Base-by-base conservation (phyloP, 2,888 invertebrate genomes). In the Proisotoma minuta region DNA sequence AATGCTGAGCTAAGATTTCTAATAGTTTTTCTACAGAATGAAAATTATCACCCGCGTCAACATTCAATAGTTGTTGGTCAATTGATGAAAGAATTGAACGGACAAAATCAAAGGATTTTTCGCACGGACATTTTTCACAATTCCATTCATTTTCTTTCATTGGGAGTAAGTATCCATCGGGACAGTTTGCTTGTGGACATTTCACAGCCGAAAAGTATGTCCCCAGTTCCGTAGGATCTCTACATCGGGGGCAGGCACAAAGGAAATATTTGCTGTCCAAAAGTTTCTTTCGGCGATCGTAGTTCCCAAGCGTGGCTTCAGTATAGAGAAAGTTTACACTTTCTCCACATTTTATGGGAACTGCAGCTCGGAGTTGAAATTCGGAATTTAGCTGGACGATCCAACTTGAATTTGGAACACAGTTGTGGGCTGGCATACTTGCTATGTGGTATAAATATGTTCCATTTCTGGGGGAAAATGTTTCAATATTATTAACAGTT, bases 341-440 rank as follows among this genome's bases (percentile, higher is more conserved):
- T 60, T 85, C 82, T 1, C 84, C 85, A 39, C 78, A 76, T 3
- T 74, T 74, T 66, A 88, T 84, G 23, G 77, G 74, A 0, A 82
- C 78, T 0, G 86, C 82, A 1, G 87, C 85, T 15, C 87, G 78
- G 39, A 88, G 79, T 34, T 83, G 81, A 1, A 43, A 22, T 23
- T 61, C 60, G n/a, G 22, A 40, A 18, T 61, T 62, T 51, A 64
- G 64, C 18, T 63, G 52, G 3, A 72, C 57, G 8, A 70, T 57
- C 12, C 68, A 65, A 24, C 65, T 60, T 3, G 70, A 68, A 29
- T 72, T 72, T 1, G 72, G 70, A 29, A 85, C 82, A 76, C 89
- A 89, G 76, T 84, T 85, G 78, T 89, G 89, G 15, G 88, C 85
- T 74, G 89, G 81, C 54, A 88, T 80, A 78, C 83, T 87, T 8